A percentile compares a stretch with the other conserved stretches of the same genome.
phyloP scores from a whole-genome alignment of 2,888 invertebrate genomes.

The Drosophila yooni region DNA sequence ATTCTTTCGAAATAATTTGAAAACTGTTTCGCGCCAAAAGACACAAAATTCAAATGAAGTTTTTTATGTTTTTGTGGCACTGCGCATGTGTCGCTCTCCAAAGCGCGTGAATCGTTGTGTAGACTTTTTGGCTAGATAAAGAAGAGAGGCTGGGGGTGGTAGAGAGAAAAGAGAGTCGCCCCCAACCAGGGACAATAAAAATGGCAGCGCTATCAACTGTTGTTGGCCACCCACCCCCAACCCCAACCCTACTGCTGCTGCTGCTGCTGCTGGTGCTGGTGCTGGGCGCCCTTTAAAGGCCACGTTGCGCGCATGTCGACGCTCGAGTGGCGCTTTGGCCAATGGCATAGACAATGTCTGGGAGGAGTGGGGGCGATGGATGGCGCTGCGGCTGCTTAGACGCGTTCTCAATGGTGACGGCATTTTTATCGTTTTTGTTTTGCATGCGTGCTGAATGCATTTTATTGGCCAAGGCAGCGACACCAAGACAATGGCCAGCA shows the following conservation, averaged over 20 bases:
- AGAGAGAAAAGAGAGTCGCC: slow-evolving; percentile 1
- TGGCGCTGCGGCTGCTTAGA: slow-evolving; percentile 69
- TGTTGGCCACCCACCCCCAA: slow-evolving; percentile 11
- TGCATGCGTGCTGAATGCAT: slow-evolving; percentile 74
- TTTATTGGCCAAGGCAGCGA: slow-evolving; percentile 70
- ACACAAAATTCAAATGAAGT: slow-evolving; percentile 6
- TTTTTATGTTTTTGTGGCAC: background rate
- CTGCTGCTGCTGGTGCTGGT: background rate
- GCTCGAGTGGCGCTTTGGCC: slow-evolving; percentile 65
- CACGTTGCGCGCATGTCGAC: slow-evolving; percentile 73
- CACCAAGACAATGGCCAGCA: slow-evolving; percentile 68
- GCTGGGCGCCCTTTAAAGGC: slow-evolving; percentile 20
- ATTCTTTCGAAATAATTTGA: background rate
- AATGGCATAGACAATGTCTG: slow-evolving; percentile 77
- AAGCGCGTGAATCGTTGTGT: slow-evolving; percentile 37
- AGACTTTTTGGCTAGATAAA: slow-evolving; percentile 50
- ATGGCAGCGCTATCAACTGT: slow-evolving; percentile 67
- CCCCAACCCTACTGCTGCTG: slow-evolving; percentile 1
- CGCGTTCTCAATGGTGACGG: slow-evolving; percentile 78
- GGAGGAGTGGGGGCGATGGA: slow-evolving; percentile 46
- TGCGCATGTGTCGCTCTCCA: slow-evolving; percentile 73
- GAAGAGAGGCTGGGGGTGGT: background rate
- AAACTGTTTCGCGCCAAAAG: slow-evolving; percentile 62
- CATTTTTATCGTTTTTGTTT: slow-evolving; percentile 75
- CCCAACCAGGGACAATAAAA: slow-evolving; percentile 56